Conservation (phyloP, 2,113 vertebrate species). For the Larimichthys polyactis region DNA sequence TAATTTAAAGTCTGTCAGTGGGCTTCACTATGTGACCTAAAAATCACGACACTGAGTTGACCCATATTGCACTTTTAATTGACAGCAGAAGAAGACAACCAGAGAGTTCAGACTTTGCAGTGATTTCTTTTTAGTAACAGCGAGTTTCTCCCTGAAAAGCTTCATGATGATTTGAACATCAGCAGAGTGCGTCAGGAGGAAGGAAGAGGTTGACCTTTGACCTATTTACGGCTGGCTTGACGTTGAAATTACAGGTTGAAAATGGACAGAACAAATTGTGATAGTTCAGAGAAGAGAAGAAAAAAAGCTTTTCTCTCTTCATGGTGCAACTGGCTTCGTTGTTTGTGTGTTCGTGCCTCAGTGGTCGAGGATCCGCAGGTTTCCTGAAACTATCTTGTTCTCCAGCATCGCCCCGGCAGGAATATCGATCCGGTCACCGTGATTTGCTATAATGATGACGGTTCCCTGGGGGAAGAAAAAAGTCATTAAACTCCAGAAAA, state of each 20-base stretch:
- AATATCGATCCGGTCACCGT: conserved; percentile 97
- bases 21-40: no score
- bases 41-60: conserved; percentile 1
- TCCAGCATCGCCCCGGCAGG: conserved; percentile 96
- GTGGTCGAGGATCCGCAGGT: conserved; percentile 97
- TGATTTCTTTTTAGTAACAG: conserved; percentile 16
- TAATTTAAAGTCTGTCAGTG: no score
- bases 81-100: neutral
- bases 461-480: conserved; percentile 85
- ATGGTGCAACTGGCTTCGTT: conserved; percentile 11
- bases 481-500: no score
- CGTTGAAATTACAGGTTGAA: neutral
- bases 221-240: neutral
- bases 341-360: conserved; percentile 78
- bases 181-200: neutral
- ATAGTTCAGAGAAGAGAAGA: neutral
- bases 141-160: conserved; percentile 7
- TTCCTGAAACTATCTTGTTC: conserved; percentile 99
- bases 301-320: conserved; percentile 1
- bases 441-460: conserved; percentile 98
- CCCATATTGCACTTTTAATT: conserved; percentile 34
- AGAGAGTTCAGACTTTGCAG: neutral
- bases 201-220: neutral
- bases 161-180: neutral
- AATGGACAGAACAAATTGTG: neutral